These are phyloP conservation scores for Nemopilema nomurai DNA, from an alignment of 30 jellyfish, hydroid and myxozoan species.

Conservation along the genomic window DNA sequence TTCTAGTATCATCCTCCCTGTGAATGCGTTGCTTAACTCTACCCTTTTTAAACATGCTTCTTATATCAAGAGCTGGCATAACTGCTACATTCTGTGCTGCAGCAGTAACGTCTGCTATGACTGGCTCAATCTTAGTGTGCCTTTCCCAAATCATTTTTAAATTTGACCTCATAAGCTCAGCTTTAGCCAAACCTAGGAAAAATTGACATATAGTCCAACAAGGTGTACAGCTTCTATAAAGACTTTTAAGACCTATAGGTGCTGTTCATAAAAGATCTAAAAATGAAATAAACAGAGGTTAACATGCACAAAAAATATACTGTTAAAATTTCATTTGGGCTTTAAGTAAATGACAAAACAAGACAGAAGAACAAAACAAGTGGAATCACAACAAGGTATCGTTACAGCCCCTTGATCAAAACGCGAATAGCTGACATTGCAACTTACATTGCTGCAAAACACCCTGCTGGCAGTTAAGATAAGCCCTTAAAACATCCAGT, in stretches of 20 bases:
- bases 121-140: slow-evolving; percentile 15
- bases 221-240: no score
- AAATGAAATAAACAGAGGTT: no score
- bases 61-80: slow-evolving; percentile 18
- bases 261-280: no score
- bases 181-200: slow-evolving; percentile 48
- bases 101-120: neutral
- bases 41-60: slow-evolving; percentile 13
- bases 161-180: slow-evolving; percentile 44
- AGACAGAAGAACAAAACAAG: no score
- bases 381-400: no score
- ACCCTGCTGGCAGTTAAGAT: slow-evolving; percentile 14
- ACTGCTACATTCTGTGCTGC: neutral
- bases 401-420: no score
- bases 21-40: neutral
- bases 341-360: no score
- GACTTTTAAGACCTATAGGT: no score
- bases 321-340: no score
- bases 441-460: slow-evolving; percentile 19
- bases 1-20: neutral
- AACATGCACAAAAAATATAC: no score
- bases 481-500: neutral
- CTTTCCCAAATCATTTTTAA: slow-evolving; percentile 54
- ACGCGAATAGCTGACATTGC: no score
- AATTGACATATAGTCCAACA: neutral